Evolutionary conservation across 2,797 vertebrate genomes (phyloP), one percentile per base, ranked within the genome.

Genomic region (Spizella passerina): DNA sequence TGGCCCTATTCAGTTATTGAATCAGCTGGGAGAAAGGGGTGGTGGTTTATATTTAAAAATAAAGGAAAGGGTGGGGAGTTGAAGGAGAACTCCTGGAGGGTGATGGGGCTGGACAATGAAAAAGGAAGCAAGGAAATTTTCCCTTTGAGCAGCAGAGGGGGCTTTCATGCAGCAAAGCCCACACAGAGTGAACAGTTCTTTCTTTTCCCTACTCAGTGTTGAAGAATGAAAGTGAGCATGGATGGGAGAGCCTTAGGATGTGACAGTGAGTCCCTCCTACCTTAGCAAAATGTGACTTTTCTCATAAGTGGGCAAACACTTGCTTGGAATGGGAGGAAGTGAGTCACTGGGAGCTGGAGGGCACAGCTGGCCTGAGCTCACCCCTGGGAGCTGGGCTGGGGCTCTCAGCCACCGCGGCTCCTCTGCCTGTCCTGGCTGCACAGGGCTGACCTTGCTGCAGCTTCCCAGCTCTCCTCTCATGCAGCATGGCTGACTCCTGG

Each of bases 311-410:
- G 41, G 55, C 32, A 41, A 23, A 8, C 3, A 23, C 10, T 36
- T 59, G 16, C 7, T 59, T 22, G 26, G 38, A 43, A 10, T 39
- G 14, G 11, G 12, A 23, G 56, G 10, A 14, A 22, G 13, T 18
- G 79, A 47, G 32, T 30, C 47, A 14, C 1, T 34, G 22, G 36
- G 57, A 30, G 53, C 39, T 66, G 64, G 44, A 27, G 30, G 46
- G 32, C 29, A 52, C 5, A 5, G 73, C 75, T 82, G 71, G 44
- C 24, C n/a, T 38, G 66, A 63, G 30, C 55, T 30, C 22, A 16
- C 15, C 20, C 0, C 0, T 2, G 64, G 4, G 13, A 27, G 61
- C 49, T 1, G 50, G 8, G 21, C 30, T 68, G 63, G 49, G 26
- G 24, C 53, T 0, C 0, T 38, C n/a, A 20, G 18, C 47, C 34